phyloP scores from a whole-genome alignment of 2,888 invertebrate species.

The Philhelius pedissequus region DNA sequence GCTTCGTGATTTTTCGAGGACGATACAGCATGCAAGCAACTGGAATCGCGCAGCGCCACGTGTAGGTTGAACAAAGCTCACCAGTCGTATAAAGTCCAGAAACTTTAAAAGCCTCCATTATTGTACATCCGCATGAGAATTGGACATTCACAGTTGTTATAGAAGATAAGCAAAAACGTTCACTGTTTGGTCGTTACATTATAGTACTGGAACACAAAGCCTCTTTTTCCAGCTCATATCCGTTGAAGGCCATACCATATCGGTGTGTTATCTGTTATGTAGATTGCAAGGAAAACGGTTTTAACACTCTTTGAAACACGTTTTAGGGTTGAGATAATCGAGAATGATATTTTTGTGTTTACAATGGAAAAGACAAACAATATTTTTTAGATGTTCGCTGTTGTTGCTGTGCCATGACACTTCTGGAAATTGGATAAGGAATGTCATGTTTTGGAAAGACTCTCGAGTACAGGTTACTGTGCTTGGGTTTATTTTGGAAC shows the following conservation, averaged over 20 bases:
- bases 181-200: not conserved
- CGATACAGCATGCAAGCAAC: not conserved
- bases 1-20: slow-evolving; percentile 40
- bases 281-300: slow-evolving; percentile 31
- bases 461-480: too few species aligned
- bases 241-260: not conserved
- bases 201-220: not conserved
- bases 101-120: not conserved
- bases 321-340: slow-evolving; percentile 54
- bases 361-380: not conserved
- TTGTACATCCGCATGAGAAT: not conserved
- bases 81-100: not conserved
- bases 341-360: not conserved
- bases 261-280: slow-evolving; percentile 26
- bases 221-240: not conserved
- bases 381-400: not conserved
- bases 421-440: not conserved
- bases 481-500: too few species aligned
- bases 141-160: not conserved
- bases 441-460: too few species aligned
- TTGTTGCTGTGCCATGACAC: too few species aligned
- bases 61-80: too few species aligned
- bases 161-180: not conserved
- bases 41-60: not conserved
- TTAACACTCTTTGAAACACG: slow-evolving; percentile 38